Conservation (phyloP, 2,888 invertebrate species). For the Matsumyia berberina region DNA sequence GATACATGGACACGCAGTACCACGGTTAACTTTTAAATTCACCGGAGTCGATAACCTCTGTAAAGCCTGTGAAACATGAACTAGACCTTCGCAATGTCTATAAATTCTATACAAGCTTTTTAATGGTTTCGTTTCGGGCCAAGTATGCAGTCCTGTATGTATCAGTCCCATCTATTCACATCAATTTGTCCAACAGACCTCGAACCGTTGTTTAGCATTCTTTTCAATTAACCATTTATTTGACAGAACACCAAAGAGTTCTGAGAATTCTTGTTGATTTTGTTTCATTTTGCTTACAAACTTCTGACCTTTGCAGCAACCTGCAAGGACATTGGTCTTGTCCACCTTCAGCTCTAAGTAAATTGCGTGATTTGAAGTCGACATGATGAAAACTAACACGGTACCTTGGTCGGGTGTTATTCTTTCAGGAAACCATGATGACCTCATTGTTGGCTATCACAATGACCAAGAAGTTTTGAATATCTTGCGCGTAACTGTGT, state of each 20-base stretch:
- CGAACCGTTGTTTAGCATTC: not conserved
- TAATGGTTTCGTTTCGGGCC: not conserved
- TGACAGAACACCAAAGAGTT: not conserved
- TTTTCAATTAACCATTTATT: slow-evolving; percentile 14
- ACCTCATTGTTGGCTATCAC: slow-evolving; percentile 41
- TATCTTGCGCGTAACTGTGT: not conserved
- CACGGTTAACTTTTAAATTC: slow-evolving; percentile 22
- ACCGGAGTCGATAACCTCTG: slow-evolving; percentile 41
- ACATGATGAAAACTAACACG: not conserved
- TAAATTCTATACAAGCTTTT: not conserved
- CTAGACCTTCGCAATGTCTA: slow-evolving; percentile 46
- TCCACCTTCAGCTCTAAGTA: slow-evolving; percentile 18
- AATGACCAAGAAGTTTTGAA: not conserved
- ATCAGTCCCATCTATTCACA: not conserved
- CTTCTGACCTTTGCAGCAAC: slow-evolving; percentile 33
- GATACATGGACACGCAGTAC: slow-evolving; percentile 31
- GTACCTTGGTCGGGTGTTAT: slow-evolving; percentile 19
- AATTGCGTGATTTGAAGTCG: slow-evolving; percentile 61
- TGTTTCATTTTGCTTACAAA: not conserved
- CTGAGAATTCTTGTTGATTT: slow-evolving; percentile 2
- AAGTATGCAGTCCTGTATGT: too few species aligned
- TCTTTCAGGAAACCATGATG: slow-evolving; percentile 44
- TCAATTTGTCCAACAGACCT: not conserved
- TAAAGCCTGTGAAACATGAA: slow-evolving; percentile 38
- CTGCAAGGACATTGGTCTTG: slow-evolving; percentile 19